phyloP scores from a whole-genome alignment of 2,797 vertebrate species.

The Tokudaia tokunoshimensis region DNA sequence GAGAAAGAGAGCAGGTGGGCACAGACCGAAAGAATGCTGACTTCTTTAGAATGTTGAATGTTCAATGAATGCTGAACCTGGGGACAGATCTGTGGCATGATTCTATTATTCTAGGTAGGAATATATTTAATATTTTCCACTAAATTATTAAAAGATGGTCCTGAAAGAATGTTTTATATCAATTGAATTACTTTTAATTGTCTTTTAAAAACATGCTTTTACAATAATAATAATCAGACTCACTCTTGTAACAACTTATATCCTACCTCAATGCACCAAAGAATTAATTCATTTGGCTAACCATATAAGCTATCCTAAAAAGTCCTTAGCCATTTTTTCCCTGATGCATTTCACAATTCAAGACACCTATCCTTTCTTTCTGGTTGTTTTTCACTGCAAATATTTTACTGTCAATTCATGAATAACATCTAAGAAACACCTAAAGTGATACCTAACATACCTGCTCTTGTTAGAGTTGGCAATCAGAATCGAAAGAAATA shows the following conservation, averaged over 20 bases:
- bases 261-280: neutral
- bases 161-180: neutral
- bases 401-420: slow-evolving; percentile 6
- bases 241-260: neutral
- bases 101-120: neutral
- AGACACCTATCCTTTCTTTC: neutral
- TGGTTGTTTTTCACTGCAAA: neutral
- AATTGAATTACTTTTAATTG: neutral
- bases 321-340: neutral
- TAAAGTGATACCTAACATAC: neutral
- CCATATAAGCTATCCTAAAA: neutral
- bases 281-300: neutral
- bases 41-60: neutral
- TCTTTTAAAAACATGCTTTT: neutral
- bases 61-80: neutral
- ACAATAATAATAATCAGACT: neutral
- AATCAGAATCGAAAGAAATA: neutral
- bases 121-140: neutral
- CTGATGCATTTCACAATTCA: neutral
- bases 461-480: neutral
- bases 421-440: neutral
- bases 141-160: slow-evolving; percentile 4
- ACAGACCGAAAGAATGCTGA: neutral
- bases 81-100: neutral
- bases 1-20: neutral